Conservation (phyloP, 2,113 vertebrate genomes). For the Tapirus terrestris region DNA sequence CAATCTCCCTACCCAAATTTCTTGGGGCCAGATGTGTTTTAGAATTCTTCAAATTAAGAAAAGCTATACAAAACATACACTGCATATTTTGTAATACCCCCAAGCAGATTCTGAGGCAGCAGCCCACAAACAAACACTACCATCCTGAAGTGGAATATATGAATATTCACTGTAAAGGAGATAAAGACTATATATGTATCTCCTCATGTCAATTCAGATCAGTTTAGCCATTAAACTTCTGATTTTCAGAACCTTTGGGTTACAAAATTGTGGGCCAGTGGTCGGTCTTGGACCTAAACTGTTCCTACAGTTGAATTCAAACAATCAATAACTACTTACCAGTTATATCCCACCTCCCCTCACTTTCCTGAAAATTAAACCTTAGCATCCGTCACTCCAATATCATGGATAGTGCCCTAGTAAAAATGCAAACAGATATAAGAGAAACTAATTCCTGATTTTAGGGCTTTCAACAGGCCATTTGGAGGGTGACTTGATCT, state of each 20-base stretch:
- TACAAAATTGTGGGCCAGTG: slow-evolving; percentile 6
- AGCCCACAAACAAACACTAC: not conserved
- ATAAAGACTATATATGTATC: not conserved
- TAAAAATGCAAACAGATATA: slow-evolving; percentile 40
- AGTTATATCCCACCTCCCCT: not conserved
- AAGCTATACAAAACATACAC: not conserved
- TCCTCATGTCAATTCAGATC: not conserved
- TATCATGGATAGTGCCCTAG: not conserved
- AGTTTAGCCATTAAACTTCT: slow-evolving; percentile 24
- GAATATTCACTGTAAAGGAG: not conserved
- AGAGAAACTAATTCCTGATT: slow-evolving; percentile 33
- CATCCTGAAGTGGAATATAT: not conserved
- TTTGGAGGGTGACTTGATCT: not conserved
- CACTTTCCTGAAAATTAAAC: not conserved
- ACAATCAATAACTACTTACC: not conserved
- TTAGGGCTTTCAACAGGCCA: not conserved
- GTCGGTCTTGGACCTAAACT: not conserved
- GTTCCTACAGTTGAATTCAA: slow-evolving; percentile 17
- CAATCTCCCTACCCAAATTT: not conserved
- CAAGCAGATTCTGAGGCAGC: not conserved
- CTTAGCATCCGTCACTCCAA: not conserved
- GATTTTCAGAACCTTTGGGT: not conserved
- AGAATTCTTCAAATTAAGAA: not conserved
- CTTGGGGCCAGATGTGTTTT: not conserved
- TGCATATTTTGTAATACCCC: not conserved